Percentiles rank a stretch among this genome's conserved stretches.
phyloP scores from a whole-genome alignment of 92 coral and sea anemone species.

The Muricea muricata region DNA sequence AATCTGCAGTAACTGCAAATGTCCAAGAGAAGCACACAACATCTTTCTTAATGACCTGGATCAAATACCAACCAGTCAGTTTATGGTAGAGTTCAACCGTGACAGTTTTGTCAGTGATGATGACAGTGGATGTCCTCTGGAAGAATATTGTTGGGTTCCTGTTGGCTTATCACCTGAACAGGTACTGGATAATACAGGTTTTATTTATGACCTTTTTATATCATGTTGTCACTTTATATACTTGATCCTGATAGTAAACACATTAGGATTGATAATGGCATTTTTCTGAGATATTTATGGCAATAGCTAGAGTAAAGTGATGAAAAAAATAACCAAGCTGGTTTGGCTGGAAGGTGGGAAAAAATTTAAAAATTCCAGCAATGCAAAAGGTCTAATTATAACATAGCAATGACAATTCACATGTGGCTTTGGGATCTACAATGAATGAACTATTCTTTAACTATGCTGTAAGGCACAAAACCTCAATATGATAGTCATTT shows the following conservation, averaged over 20 bases:
- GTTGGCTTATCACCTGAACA: constrained; percentile 94
- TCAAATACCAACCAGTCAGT: constrained; percentile 73
- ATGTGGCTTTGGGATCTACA: neutral
- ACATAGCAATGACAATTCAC: neutral
- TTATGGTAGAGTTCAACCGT: constrained; percentile 85
- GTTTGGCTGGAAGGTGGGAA: constrained; percentile 11
- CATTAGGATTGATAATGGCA: neutral
- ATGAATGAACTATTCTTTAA: no score
- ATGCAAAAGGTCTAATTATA: neutral
- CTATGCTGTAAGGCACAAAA: no score
- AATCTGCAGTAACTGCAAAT: constrained; percentile 96
- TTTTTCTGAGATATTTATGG: constrained; percentile 6
- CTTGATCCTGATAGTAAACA: neutral
- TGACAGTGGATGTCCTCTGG: constrained; percentile 92
- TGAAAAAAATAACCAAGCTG: constrained; percentile 13
- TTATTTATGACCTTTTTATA: neutral
- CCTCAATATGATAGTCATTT: no score
- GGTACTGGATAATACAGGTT: constrained; percentile 50
- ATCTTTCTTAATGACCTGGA: constrained; percentile 85
- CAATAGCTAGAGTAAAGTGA: neutral
- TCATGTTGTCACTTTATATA: neutral
- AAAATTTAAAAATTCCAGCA: neutral
- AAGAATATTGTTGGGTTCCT: constrained; percentile 98
- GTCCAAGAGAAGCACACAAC: constrained; percentile 96
- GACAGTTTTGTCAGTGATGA: constrained; percentile 90